Base-by-base conservation (phyloP, 2,113 vertebrate genomes). In the Lasiurus borealis region DNA sequence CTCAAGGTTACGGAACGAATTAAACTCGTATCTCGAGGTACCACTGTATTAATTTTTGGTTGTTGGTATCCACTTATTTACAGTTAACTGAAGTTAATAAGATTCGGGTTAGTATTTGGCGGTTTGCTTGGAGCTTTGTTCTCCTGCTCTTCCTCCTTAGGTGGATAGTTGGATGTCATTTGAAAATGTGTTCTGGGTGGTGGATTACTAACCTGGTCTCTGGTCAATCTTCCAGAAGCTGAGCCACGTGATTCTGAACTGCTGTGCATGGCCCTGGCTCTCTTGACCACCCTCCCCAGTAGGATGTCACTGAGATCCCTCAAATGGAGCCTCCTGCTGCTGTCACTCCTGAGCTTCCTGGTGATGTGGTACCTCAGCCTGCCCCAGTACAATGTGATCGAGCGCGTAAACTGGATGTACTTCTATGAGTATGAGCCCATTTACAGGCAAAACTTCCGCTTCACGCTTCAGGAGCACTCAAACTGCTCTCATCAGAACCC, bases 381-480 rank as follows among this genome's bases (percentile, higher is more conserved):
- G 15, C 95, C 89, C 2, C 82, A 97, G 62, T 44, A 68, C 14
- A 3, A 75, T 0, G 97, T 31, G 72, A 78, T 88, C 0, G 89
- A 98, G 1, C 69, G 23, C 0, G 0, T 95, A 1, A 97, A 98
- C 95, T 83, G 66, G n/a, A 94, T 97, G 76, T 97, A 98, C 83
- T 98, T 98, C 89, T 98, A 98, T 0, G 97, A 98, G 7, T 93
- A 97, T 0, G 95, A 98, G 72, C 98, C 98, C 0, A 8, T 97
- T 75, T 94, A 97, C 94, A 97, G 91, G 71, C 98, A 97, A 19
- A 78, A 0, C 46, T 97, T 97, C 0, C 94, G 3, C 34, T 98
- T 98, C 95, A 97, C 97, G 0, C 46, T 46, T 46, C 96, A 92
- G 6, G 94, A 96, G 84, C 97, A 25, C 93, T 85, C 29, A 1